Evolutionary conservation across 2,797 vertebrate genomes (phyloP), one percentile per base, ranked within the genome.

Genomic region (Sciurus carolinensis): DNA sequence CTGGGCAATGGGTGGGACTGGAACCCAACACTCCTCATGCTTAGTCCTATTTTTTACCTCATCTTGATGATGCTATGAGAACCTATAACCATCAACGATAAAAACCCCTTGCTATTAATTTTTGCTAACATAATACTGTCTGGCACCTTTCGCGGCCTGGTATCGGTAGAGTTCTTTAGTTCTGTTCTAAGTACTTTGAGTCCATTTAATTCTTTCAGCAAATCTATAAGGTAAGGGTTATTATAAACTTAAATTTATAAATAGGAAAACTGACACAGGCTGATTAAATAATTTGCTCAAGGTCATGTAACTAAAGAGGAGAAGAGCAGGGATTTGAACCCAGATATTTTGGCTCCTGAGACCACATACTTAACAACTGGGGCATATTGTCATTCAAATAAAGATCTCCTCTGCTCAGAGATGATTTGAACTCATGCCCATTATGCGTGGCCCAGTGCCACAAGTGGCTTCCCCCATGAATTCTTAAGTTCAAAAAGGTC

Each of bases 271-370:
- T 14, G 24, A 97, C 83, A 52, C 3, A 17, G 24, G 66, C n/a
- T 88, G 71, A 66, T 50, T 80, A 86, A 67, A 57, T 17, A 52
- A 73, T 36, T 89, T 76, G 11, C 33, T 66, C 54, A 91, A 86
- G 17, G 33, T 50, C 36, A 57, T 9, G 15, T 7, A 81, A 73
- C n/a, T 85, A 66, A n/a, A 67, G 44, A 83, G 13, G 6, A 94
- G n/a, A 75, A 87, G 30, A 73, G 17, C 9, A 62, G 15, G 69
- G 33, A 76, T 95, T 50, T 86, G 73, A 95, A 86, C 18, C 2
- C 28, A 92, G 73, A 64, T 72, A 75, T 62, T 79, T 44, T 26
- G 12, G 75, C 47, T 95, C 75, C 93, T 75, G 72, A 81, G 76
- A 44, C 52, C 39, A 42, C 20, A 33, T 0, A 0, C 7, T 72